Evolutionary conservation across 2,113 vertebrate species (phyloP), one percentile per base, ranked within the genome.

Genomic region (Sitta europaea): DNA sequence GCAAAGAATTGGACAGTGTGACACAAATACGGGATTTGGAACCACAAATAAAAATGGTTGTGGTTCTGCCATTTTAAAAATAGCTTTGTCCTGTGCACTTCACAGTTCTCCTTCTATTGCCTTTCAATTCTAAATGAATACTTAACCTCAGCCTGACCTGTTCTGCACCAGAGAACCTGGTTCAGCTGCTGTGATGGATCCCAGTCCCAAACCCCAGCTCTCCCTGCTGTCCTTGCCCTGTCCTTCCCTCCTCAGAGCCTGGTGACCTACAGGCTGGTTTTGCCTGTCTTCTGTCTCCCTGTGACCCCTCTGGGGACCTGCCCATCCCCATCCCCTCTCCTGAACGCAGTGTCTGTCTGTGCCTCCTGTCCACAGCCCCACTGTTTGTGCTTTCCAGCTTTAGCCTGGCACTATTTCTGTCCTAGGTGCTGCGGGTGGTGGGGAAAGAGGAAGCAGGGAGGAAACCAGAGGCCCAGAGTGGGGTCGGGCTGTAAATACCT

Each of bases 21-120:
- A 94, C 95, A 96, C 86, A 94, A 97, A 96, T 94, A 92, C 1
- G 1, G 95, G 94, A 89, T 94, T 94, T 82, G 73, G 86, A 90
- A 83, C 96, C 94, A 8, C 96, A 93, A 94, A 93, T 94, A 95
- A 95, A 96, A 95, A 87, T 28, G 85, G 96, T 83, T 95, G 95
- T 88, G 96, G 95, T 94, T 96, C 89, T 96, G 70, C 78, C 88
- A 68, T 89, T 95, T 92, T 91, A 97, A 95, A 97, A 97, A 97
- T 97, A 97, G 93, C 86, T 95, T 94, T 96, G 94, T 97, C 96
- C 94, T 73, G 55, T 88, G 82, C 88, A 71, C 72, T 83, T 92
- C 85, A 93, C 94, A 92, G 80, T 81, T 95, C 67, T 95, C 79
- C 92, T 90, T 95, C 95, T 95, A 92, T 93, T 96, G 77, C 94